Conservation (phyloP, 2,888 invertebrate genomes). For the Cecidostiba fungosa region DNA sequence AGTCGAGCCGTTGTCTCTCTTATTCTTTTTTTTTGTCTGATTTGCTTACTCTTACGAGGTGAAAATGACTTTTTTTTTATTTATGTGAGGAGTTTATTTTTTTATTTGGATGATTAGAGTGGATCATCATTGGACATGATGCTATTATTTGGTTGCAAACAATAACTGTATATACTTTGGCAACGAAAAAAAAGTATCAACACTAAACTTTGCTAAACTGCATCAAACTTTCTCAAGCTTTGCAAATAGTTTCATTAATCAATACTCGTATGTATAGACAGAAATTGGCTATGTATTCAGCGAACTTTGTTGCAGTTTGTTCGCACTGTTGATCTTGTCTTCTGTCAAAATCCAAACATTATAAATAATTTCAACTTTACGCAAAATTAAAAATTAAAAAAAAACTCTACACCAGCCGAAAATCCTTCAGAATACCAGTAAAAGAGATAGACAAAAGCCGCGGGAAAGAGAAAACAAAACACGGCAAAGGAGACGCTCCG, state of each 20-base stretch:
- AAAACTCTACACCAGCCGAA: not conserved
- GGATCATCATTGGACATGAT: too few relatives aligned
- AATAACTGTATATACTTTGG: too few relatives aligned
- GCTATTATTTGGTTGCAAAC: too few relatives aligned
- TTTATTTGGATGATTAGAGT: too few relatives aligned
- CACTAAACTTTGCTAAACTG: too few relatives aligned
- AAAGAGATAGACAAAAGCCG: not conserved
- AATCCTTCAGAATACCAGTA: not conserved
- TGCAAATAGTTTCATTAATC: too few relatives aligned
- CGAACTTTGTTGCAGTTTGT: not conserved
- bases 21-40: not conserved
- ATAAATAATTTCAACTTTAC: too few relatives aligned
- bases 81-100: not conserved
- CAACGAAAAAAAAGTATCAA: too few relatives aligned
- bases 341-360: too few relatives aligned
- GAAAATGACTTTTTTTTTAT: not conserved
- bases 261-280: too few relatives aligned
- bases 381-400: too few relatives aligned
- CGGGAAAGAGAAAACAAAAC: not conserved
- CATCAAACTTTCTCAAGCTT: too few relatives aligned
- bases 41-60: not conserved
- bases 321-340: not conserved
- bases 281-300: not conserved
- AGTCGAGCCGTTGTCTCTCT: not conserved
- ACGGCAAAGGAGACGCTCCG: conserved; percentile 27